Evolutionary conservation across 2,113 vertebrate species (phyloP).

Genomic region (Myotis lucifugus): DNA sequence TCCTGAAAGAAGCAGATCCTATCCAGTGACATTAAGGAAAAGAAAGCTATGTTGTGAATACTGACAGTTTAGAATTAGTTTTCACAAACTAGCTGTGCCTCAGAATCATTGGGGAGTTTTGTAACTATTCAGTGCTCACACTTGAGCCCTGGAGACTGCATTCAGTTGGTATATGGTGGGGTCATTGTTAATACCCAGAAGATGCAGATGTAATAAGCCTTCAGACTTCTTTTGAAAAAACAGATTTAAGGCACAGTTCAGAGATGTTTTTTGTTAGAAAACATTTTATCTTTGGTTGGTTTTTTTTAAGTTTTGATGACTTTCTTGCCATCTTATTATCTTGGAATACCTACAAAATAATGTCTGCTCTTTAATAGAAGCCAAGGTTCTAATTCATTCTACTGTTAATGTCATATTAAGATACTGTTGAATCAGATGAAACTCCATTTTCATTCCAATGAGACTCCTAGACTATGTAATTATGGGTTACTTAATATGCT

Average conservation of each 20-base stretch:
- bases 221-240: background rate
- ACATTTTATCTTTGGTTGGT: background rate
- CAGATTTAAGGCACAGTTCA: background rate
- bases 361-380: slow-evolving; percentile 50
- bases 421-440: slow-evolving; percentile 58
- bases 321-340: background rate
- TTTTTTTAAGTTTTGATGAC: background rate
- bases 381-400: slow-evolving; percentile 58
- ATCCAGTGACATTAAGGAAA: background rate
- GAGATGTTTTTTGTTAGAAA: background rate
- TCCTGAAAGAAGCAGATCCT: slow-evolving; percentile 7
- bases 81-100: background rate
- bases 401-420: slow-evolving; percentile 57
- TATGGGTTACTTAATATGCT: background rate
- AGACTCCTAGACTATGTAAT: slow-evolving; percentile 28
- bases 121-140: background rate
- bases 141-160: background rate
- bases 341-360: slow-evolving; percentile 28
- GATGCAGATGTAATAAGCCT: background rate
- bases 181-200: background rate
- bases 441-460: slow-evolving; percentile 34
- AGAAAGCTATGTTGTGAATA: background rate
- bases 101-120: background rate
- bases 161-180: background rate
- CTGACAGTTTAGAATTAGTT: background rate